Base-by-base conservation (phyloP, 1,140 invertebrate species). In the Sycobia sp. region DNA sequence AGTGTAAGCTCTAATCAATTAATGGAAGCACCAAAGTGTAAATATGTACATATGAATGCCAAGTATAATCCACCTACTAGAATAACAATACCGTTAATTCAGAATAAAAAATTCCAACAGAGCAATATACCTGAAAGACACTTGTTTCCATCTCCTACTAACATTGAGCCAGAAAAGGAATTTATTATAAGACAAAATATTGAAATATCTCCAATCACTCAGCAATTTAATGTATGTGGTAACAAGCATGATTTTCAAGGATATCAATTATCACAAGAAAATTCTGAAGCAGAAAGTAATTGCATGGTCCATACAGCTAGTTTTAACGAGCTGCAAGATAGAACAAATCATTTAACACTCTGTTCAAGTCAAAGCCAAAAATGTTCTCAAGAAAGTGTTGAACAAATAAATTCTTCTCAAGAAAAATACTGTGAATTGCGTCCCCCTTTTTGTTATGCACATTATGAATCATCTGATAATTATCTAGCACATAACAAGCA, bases 21-120 rank as follows among this genome's bases (percentile, higher is more conserved):
- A 36, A 29, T 65, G 14, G 50, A 59, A 55, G 63, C 63, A 41
- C 56, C 50, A 55, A 65, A 65, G 13, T 58, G 47, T 65, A 65
- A 65, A 65, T 59, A 65, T 39, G 8, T 38, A 14, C 39, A 58
- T 13, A 65, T 65, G 62, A 65, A 58, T 49, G 56, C 57, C 0
- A 60, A 65, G n/a, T 65, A 65, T 34, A 55, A 60, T 60, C 56
- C 54, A 47, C 63, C 56, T 18, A 16, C 51, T 14, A 60, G 50
- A 54, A 65, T 65, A 22, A 47, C 23, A 50, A 16, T 51, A 22
- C 32, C 56, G 22, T 16, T 62, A 18, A 9, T 41, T 3, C 63
- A 55, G 11, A 41, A 20, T 34, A 46, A 46, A 47, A 60, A n/a
- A 34, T 29, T 27, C 23, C 32, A 55, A 13, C 60, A 32, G 25